Percentiles rank a stretch among this genome's conserved stretches.
Evolutionary conservation across 2,888 invertebrate species (phyloP).

Genomic region (Pandemis corylana): DNA sequence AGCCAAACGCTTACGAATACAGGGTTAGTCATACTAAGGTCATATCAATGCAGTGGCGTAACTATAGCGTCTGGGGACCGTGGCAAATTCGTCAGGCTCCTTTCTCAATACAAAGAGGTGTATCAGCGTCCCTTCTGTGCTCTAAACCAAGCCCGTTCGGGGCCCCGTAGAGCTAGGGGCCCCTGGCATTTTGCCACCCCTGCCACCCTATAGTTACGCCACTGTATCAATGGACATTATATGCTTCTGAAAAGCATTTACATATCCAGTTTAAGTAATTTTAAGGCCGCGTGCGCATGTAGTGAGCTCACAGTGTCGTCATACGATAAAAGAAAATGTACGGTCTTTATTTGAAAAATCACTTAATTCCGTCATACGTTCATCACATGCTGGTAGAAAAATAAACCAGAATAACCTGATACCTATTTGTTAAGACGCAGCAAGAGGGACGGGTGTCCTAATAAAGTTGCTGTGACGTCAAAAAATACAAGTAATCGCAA

Average conservation of each 20-base stretch:
- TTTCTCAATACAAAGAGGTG: no score
- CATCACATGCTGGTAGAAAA: constrained; percentile 10
- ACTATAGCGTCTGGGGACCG: no score
- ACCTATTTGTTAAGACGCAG: neutral
- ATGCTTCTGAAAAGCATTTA: neutral
- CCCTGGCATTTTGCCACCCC: no score
- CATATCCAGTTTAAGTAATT: neutral
- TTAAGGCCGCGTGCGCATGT: neutral
- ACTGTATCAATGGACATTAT: neutral
- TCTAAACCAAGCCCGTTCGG: no score
- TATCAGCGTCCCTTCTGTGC: no score
- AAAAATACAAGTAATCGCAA: neutral
- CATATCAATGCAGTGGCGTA: constrained; percentile 8
- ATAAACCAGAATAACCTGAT: neutral
- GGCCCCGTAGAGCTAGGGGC: no score
- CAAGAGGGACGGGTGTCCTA: neutral
- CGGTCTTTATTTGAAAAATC: neutral
- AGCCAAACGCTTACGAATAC: neutral
- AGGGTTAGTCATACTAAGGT: neutral
- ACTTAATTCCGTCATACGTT: constrained; percentile 1
- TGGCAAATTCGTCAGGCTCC: no score
- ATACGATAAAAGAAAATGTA: neutral
- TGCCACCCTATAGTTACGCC: no score
- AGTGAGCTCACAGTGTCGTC: neutral
- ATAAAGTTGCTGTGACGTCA: neutral